Conservation (phyloP, 2,113 vertebrate genomes). For the Calyptomena viridis region DNA sequence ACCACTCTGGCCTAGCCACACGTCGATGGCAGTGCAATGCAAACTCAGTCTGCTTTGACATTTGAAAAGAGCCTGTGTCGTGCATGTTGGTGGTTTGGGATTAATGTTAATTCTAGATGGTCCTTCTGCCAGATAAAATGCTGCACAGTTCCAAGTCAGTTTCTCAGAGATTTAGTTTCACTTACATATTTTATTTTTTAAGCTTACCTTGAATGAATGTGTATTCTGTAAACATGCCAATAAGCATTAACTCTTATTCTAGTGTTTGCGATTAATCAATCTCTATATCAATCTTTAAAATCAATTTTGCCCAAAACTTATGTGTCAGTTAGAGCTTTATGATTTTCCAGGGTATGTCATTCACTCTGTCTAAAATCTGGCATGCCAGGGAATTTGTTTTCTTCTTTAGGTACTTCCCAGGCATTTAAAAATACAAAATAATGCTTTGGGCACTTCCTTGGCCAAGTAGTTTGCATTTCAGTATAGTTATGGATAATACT, state of each 20-base stretch:
- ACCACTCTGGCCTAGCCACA: neutral
- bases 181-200: neutral
- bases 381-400: neutral
- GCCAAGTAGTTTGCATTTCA: neutral
- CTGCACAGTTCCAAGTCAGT: neutral
- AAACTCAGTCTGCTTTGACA: neutral
- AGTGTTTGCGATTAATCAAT: neutral
- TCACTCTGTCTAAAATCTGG: neutral
- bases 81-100: neutral
- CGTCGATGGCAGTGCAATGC: fast-evolving
- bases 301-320: neutral
- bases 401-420: neutral
- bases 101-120: neutral
- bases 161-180: neutral
- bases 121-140: neutral
- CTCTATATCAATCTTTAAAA: neutral
- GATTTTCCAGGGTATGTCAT: neutral
- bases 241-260: neutral
- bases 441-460: neutral
- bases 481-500: neutral
- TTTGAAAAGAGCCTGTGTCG: neutral
- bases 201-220: neutral
- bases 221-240: neutral
- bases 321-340: neutral
- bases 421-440: neutral